phyloP scores from a whole-genome alignment of 2,888 invertebrate genomes.

The Trichacis sp. region DNA sequence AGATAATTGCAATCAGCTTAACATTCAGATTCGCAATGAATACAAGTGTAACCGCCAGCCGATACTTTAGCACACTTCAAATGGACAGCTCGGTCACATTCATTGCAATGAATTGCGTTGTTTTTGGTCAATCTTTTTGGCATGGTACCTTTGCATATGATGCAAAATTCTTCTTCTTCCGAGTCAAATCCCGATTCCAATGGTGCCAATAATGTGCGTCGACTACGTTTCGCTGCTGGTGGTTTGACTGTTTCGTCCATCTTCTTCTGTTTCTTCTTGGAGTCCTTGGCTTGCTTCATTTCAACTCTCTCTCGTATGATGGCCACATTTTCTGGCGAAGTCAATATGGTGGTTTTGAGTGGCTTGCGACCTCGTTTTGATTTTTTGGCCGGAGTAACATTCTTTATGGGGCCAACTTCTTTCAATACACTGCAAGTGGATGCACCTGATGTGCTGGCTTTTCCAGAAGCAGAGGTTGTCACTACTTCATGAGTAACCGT shows the following conservation, averaged over 20 bases:
- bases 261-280: neutral
- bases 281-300: neutral
- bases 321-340: conserved; percentile 3
- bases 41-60: conserved; percentile 8
- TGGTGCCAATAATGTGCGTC: neutral
- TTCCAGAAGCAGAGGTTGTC: conserved; percentile 7
- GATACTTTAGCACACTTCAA: conserved; percentile 10
- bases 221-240: conserved; percentile 20
- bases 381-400: conserved; percentile 2
- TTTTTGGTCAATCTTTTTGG: conserved; percentile 13
- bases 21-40: conserved; percentile 13
- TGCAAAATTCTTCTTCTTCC: neutral
- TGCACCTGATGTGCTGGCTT: conserved; percentile 4
- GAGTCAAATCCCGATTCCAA: neutral
- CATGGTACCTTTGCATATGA: conserved; percentile 9
- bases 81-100: conserved; percentile 15
- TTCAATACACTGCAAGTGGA: neutral
- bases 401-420: conserved; percentile 11
- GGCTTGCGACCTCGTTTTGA: conserved; percentile 9
- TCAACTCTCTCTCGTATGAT: conserved; percentile 2
- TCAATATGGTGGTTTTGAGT: conserved; percentile 8
- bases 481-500: conserved; percentile 10
- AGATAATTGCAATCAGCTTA: too few species aligned
- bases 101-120: conserved; percentile 13
- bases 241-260: conserved; percentile 4